These are phyloP conservation scores for Drosophila saltans DNA, from an alignment of 1,140 invertebrate species.

Conservation along the genomic window DNA sequence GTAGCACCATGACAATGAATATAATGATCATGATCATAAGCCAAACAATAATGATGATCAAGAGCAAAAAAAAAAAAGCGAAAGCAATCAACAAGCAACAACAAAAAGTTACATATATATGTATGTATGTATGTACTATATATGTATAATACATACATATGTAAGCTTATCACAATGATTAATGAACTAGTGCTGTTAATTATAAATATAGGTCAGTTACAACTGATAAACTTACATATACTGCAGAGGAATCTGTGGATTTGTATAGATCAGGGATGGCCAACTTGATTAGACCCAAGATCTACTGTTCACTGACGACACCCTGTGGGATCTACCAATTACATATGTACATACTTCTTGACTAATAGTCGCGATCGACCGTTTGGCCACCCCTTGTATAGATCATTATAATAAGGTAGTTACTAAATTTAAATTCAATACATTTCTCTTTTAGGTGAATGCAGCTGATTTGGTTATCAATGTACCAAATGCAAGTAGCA, in stretches of 20 bases:
- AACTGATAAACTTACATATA: background rate
- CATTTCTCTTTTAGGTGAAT: slow-evolving; percentile 79
- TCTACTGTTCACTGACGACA: too few relatives aligned
- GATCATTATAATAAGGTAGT: too few relatives aligned
- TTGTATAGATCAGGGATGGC: background rate
- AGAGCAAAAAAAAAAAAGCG: background rate
- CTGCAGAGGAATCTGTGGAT: too few relatives aligned
- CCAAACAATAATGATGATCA: background rate
- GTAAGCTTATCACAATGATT: slow-evolving; percentile 6
- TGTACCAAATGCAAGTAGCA: slow-evolving; percentile 91
- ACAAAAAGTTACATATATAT: too few relatives aligned
- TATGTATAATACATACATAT: background rate
- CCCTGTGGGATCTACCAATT: too few relatives aligned
- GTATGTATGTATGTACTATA: too few relatives aligned
- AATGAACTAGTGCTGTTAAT: background rate
- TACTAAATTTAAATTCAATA: too few relatives aligned
- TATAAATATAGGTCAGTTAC: slow-evolving; percentile 6
- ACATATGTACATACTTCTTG: too few relatives aligned
- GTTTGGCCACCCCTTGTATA: too few relatives aligned
- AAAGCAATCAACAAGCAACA: background rate
- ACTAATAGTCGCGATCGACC: too few relatives aligned
- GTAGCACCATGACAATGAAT: slow-evolving; percentile 12
- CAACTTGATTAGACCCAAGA: too few relatives aligned
- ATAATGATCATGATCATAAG: background rate
- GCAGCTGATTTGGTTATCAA: slow-evolving; percentile 92